phyloP scores from a whole-genome alignment of 1,140 invertebrate genomes.

The Aplysia californica region DNA sequence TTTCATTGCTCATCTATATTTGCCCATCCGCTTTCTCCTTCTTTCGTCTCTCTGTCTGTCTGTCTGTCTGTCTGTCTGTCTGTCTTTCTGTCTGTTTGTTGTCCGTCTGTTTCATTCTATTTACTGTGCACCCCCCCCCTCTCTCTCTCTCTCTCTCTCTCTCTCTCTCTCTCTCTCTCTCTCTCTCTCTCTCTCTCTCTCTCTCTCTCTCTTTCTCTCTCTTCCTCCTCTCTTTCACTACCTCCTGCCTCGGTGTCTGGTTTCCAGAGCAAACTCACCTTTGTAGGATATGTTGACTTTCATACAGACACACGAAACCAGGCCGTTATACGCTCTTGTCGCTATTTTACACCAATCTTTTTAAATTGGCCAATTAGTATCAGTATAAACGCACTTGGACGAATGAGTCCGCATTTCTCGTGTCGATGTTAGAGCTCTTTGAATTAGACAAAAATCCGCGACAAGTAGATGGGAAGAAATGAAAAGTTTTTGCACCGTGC shows the following conservation, averaged over 20 bases:
- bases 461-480: neutral
- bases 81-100: conserved; percentile 14
- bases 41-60: neutral
- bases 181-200: conserved; percentile 14
- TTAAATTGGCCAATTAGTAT: conserved; percentile 16
- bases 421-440: neutral
- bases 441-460: neutral
- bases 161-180: conserved; percentile 23
- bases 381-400: neutral
- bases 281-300: neutral
- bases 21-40: no score
- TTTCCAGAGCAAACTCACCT: no score
- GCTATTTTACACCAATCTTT: neutral
- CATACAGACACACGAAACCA: neutral
- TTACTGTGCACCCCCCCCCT: no score
- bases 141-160: conserved; percentile 15
- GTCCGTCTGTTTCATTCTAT: no score
- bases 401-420: neutral
- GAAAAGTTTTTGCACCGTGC: neutral
- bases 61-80: neutral
- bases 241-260: no score
- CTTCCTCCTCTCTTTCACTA: neutral
- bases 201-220: conserved; percentile 12
- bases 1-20: no score
- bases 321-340: neutral